These are phyloP conservation scores for Cervus canadensis DNA, from an alignment of 2,113 vertebrate genomes.

Conservation along the genomic window DNA sequence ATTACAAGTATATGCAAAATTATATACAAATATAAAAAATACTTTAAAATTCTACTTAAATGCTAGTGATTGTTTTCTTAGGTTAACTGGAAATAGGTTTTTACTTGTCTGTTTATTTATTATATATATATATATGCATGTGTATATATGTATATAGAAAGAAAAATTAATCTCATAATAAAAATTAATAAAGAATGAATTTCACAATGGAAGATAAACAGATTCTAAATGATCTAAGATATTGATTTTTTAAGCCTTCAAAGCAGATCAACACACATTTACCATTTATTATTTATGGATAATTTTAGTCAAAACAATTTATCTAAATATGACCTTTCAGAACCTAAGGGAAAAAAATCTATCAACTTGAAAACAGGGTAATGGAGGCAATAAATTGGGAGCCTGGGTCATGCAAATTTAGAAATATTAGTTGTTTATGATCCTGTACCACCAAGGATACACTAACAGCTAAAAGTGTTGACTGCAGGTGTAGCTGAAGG, in stretches of 20 bases:
- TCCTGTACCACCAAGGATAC: not conserved
- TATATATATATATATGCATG: not conserved
- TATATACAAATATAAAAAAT: not conserved
- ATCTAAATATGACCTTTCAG: not conserved
- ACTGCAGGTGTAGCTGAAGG: not conserved
- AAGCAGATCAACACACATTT: not conserved
- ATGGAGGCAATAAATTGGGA: not conserved
- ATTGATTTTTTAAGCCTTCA: not conserved
- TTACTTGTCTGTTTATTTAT: not conserved
- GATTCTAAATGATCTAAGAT: not conserved
- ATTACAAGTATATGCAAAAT: not conserved
- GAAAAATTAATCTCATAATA: not conserved
- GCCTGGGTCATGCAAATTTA: not conserved
- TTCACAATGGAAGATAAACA: not conserved
- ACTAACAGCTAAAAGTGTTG: not conserved
- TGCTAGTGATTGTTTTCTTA: not conserved
- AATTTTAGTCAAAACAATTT: not conserved
- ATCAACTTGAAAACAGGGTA: constrained; percentile 8
- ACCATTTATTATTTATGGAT: not conserved
- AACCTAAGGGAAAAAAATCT: not conserved
- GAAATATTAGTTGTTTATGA: not conserved
- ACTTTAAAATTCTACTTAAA: not conserved
- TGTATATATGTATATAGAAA: not conserved
- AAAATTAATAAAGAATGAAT: not conserved
- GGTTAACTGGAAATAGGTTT: not conserved